A percentile compares a stretch with the other conserved stretches of the same genome.
Evolutionary conservation across 2,888 invertebrate genomes (phyloP).

Genomic region (Meteorus colon): DNA sequence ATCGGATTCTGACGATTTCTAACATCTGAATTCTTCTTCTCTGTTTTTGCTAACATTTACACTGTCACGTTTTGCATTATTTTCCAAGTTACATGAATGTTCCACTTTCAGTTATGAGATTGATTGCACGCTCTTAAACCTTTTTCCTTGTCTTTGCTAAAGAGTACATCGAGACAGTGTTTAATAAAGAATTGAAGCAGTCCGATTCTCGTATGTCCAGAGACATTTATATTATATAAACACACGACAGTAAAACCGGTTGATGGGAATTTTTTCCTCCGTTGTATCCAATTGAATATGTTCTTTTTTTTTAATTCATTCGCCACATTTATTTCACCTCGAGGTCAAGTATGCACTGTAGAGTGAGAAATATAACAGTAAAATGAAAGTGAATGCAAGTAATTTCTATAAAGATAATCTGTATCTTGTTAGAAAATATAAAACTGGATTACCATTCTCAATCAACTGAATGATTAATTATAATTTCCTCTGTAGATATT

Average conservation of each 20-base stretch:
- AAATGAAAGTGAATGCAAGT: conserved; percentile 14
- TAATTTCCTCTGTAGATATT: not conserved
- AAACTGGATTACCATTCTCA: not conserved
- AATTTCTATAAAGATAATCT: conserved; percentile 37
- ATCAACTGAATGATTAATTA: not conserved
- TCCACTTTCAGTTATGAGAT: not conserved
- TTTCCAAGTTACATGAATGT: not conserved
- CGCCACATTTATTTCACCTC: conserved; percentile 13
- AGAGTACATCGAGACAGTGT: not conserved
- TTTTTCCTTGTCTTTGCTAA: not conserved
- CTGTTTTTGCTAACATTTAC: not conserved
- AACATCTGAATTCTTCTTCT: not conserved
- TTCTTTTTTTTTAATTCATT: conserved; percentile 22
- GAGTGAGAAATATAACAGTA: conserved; percentile 17
- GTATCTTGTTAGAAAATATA: conserved; percentile 25
- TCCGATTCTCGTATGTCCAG: not conserved
- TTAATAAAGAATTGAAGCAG: not conserved
- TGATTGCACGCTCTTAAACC: not conserved
- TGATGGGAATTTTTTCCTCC: conserved; percentile 10
- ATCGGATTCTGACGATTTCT: not conserved
- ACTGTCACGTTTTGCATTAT: not conserved
- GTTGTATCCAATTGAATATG: conserved; percentile 36
- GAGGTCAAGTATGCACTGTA: conserved; percentile 30
- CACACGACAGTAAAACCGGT: conserved; percentile 25
- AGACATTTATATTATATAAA: not conserved